These are phyloP conservation scores for Martes martes DNA, from an alignment of 2,113 vertebrate genomes.

Conservation along the genomic window DNA sequence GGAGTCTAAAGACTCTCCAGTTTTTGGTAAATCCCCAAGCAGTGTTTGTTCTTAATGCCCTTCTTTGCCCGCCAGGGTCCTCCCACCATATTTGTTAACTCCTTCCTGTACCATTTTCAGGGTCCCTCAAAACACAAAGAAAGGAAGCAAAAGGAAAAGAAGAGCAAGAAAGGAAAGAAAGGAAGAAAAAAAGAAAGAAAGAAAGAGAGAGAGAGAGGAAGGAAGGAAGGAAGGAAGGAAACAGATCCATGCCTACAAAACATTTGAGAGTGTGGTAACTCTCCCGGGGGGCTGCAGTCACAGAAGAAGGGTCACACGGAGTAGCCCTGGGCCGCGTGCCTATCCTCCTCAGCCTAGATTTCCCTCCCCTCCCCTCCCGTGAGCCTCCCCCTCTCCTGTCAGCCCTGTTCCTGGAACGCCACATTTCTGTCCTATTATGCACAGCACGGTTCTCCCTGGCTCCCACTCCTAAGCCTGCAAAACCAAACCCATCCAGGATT, in stretches of 20 bases:
- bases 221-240: background rate
- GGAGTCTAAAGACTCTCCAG: background rate
- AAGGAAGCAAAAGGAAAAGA: background rate
- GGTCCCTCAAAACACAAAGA: background rate
- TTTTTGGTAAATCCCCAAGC: background rate
- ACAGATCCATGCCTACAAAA: fast-evolving
- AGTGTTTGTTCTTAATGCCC: background rate
- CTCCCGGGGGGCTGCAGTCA: background rate
- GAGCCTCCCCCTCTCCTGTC: background rate
- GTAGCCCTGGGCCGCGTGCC: fast-evolving
- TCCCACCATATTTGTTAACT: background rate
- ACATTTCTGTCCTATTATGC: background rate
- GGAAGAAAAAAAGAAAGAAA: background rate
- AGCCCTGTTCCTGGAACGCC: background rate
- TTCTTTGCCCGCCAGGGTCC: background rate
- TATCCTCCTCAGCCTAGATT: background rate
- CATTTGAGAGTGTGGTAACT: background rate
- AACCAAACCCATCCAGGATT: background rate
- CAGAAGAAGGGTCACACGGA: too few relatives aligned
- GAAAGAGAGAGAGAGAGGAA: background rate
- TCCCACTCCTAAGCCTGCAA: background rate
- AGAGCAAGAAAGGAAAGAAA: background rate
- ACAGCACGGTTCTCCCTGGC: background rate
- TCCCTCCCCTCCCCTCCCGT: background rate
- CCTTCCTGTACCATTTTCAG: background rate